Evolutionary conservation across 2,888 invertebrate species (phyloP), one percentile per base, ranked within the genome.

Genomic region (Spisula solida): DNA sequence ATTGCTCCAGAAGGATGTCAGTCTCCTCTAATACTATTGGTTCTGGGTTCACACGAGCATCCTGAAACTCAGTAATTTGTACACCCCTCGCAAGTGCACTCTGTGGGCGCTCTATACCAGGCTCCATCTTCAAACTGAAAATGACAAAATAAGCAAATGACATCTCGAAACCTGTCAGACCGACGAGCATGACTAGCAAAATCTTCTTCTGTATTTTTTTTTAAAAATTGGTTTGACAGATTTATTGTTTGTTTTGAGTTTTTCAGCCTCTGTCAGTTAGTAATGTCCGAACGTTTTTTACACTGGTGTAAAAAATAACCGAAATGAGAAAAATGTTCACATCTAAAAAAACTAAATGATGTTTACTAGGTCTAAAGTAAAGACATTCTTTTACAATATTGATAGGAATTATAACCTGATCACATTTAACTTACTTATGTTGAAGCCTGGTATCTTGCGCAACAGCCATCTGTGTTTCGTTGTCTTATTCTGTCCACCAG

Each of bases 51-150:
- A 96, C 94, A n/a, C 93, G 92, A n/a, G 93, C 89, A 20, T 96
- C 96, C 34, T 93, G 94, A 88, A 95, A 95, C 87, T 96, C 96
- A 79, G 96, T 96, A 89, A 96, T 96, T 88, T 96, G 95, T n/a
- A 96, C 95, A 6, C 96, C 96, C 79, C 96, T 90, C 2, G 95
- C 94, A 66, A 96, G 93, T 83, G 96, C 96, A 92, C 96, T 96
- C 81, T 91, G 86, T 10, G 96, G 96, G 70, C 96, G 93, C 80
- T 92, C 92, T 70, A 92, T 83, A 86, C 91, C 91, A 88, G 90
- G 91, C 87, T 92, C 92, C 92, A 92, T 92, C 86, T 89, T 85
- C 56, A 92, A 82, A 86, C 92, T 92, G 80, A 48, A 89, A 83
- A 14, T 66, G 8, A 66, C 10, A 66, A n/a, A 25, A 18, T 56